Conservation (phyloP, 2,113 vertebrate species). For the Asarcornis scutulata region DNA sequence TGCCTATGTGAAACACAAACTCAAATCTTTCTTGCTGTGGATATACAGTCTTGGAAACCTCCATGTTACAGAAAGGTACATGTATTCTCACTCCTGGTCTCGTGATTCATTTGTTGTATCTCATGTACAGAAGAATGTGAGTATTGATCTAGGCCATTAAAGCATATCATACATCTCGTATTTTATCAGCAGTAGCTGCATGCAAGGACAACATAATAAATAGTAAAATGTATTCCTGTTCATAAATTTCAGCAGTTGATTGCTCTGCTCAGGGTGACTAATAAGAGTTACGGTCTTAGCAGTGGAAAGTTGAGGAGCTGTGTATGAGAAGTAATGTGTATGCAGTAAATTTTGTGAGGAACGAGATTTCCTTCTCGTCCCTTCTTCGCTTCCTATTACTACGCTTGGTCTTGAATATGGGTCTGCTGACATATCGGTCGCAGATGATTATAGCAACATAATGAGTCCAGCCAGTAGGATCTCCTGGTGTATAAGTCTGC, state of each 20-base stretch:
- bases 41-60: background rate
- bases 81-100: background rate
- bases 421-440: background rate
- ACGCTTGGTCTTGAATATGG: background rate
- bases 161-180: background rate
- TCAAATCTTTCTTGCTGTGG: background rate
- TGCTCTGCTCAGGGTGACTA: background rate
- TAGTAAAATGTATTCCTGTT: background rate
- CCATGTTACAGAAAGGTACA: background rate
- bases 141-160: constrained; percentile 22
- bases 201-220: background rate
- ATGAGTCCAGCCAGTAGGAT: background rate
- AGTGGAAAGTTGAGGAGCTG: background rate
- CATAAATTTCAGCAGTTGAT: background rate
- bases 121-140: background rate
- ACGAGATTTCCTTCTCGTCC: background rate
- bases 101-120: background rate
- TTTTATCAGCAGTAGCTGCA: constrained; percentile 7
- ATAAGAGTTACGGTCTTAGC: background rate
- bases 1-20: fast-evolving
- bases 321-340: background rate
- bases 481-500: background rate
- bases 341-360: background rate
- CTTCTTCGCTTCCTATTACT: background rate
- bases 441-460: background rate